Base-by-base conservation (phyloP, 2,888 invertebrate species). In the Cryptophagus acutangulus region DNA sequence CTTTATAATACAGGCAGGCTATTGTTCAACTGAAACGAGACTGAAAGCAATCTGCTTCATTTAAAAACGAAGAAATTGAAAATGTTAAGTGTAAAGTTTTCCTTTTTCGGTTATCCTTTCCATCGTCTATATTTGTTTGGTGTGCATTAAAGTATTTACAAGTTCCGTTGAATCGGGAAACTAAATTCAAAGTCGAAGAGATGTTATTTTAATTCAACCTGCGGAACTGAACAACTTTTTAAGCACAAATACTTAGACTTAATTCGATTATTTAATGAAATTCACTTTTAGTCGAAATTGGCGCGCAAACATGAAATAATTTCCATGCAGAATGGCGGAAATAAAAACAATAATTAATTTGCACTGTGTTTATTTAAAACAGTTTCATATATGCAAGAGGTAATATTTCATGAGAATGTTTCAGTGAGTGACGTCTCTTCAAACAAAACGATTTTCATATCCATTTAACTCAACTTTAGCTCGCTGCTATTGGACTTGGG, bases 11-110 rank as follows among this genome's bases (percentile, higher is more conserved):
- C 29, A 18, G 20, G 5, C 35, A 16, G 14, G 24, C n/a, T 8
- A 8, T 6, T n/a, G 16, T 40, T 35, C 24, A 40, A 30, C 25
- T 36, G 28, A 34, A 40, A 40, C 17, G 35, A 36, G 35, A 40
- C 29, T 34, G 30, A 35, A 40, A 40, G 40, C 40, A 40, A 40
- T 40, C 40, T 30, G 34, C 20, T 29, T 30, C n/a, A n/a, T 17
- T 30, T 40, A 34, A 40, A 34, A 26, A 34, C 33, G 34, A 40
- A 35, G 40, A 40, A 40, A 40, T 36, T 40, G 35, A 36, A 40
- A 40, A 40, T 36, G 36, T 35, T 40, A 38, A 38, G 42, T 38
- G 38, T 42, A 34, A 29, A 37, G 42, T 42, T 42, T 33, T 29
- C 38, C 26, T 42, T 40, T 33, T 42, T 18, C 24, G 28, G 36